phyloP scores from a whole-genome alignment of 2,888 invertebrate species.

The Ametastegia equiseti region DNA sequence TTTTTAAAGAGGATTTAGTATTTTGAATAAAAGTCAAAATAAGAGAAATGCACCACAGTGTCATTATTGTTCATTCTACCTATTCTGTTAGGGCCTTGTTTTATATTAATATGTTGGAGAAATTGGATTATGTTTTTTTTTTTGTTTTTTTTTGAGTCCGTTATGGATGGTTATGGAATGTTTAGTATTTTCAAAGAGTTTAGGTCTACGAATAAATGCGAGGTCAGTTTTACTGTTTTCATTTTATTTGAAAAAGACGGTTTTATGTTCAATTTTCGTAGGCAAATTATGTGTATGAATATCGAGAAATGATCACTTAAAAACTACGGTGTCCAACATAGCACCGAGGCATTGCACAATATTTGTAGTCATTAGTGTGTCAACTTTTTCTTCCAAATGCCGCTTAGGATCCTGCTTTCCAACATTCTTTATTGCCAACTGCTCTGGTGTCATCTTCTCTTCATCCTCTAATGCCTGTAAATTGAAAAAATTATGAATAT shows the following conservation, averaged over 20 bases:
- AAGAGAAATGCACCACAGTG: background rate
- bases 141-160: background rate
- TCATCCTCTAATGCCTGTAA: constrained; percentile 95
- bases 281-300: constrained; percentile 44
- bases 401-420: constrained; percentile 99
- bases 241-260: constrained; percentile 60
- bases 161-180: background rate
- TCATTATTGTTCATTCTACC: background rate
- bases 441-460: constrained; percentile 99
- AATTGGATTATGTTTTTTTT: background rate
- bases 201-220: background rate
- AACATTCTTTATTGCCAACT: constrained; percentile 99
- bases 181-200: background rate
- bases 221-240: constrained; percentile 18
- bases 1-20: constrained; percentile 59
- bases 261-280: constrained; percentile 57
- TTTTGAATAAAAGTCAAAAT: constrained; percentile 61
- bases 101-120: background rate
- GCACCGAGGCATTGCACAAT: constrained; percentile 98
- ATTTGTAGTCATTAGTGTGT: constrained; percentile 96
- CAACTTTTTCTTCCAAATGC: constrained; percentile 99
- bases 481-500: background rate
- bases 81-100: background rate
- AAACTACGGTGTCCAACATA: constrained; percentile 95
- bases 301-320: constrained; percentile 81